Percentiles rank a stretch among this genome's conserved stretches.
These are phyloP conservation scores for Hiodon alosoides DNA, from an alignment of 2,113 vertebrate genomes.

Conservation along the genomic window DNA sequence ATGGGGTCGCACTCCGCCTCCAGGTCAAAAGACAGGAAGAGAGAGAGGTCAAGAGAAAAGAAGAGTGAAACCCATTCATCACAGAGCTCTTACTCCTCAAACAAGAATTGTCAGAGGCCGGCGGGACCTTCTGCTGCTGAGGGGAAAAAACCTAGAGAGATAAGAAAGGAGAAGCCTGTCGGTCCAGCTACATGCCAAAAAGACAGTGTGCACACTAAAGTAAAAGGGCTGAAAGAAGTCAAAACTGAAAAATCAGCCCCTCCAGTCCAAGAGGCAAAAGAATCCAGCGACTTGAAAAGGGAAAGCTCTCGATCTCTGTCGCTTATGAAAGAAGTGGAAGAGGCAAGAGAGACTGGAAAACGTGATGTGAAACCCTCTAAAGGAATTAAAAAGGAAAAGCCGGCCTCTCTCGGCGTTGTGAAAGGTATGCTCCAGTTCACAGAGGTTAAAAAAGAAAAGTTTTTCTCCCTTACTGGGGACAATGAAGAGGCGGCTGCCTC, in stretches of 20 bases:
- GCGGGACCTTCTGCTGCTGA: constrained; percentile 32
- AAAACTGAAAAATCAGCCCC: constrained; percentile 24
- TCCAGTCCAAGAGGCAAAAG: constrained; percentile 17
- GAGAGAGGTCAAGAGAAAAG: constrained; percentile 63
- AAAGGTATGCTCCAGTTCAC: constrained; percentile 28
- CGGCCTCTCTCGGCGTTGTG: constrained; percentile 36
- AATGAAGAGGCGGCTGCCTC: background rate
- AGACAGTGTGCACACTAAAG: background rate
- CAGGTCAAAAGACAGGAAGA: constrained; percentile 43
- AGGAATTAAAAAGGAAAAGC: constrained; percentile 48
- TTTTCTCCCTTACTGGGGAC: background rate
- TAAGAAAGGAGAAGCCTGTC: constrained; percentile 35
- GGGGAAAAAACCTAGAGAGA: constrained; percentile 26
- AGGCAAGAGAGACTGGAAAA: background rate
- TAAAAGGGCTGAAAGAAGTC: constrained; percentile 13
- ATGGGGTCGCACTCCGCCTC: constrained; percentile 42
- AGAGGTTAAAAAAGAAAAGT: constrained; percentile 17
- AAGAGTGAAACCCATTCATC: constrained; percentile 45
- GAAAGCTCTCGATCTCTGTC: too few species aligned
- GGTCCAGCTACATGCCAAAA: background rate
- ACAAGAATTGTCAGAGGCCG: constrained; percentile 23
- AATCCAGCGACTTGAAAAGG: constrained; percentile 13
- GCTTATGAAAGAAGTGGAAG: too few species aligned
- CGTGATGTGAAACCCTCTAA: constrained; percentile 27
- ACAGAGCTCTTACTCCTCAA: background rate